A percentile compares a stretch with the other conserved stretches of the same genome.
These are phyloP conservation scores for Salmo trutta DNA, from an alignment of 2,797 vertebrate species.

Conservation along the genomic window DNA sequence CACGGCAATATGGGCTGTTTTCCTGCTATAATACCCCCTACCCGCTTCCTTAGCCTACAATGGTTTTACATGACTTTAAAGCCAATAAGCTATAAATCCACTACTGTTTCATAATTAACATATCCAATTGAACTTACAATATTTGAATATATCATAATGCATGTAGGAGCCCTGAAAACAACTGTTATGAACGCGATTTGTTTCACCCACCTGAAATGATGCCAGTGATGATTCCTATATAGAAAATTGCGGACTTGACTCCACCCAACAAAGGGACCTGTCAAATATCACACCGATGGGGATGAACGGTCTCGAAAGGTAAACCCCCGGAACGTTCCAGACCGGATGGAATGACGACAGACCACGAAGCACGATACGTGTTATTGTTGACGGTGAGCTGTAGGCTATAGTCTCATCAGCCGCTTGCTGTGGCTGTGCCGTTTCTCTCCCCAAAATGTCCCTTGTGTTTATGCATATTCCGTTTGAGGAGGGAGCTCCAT, in stretches of 20 bases:
- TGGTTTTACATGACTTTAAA: too few relatives aligned
- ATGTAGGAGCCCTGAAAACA: neutral
- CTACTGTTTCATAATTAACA: neutral
- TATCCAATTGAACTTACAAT: neutral
- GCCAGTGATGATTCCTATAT: constrained; percentile 64
- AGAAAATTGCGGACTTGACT: constrained; percentile 72
- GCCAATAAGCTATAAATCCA: too few relatives aligned
- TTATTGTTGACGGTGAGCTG: constrained; percentile 35
- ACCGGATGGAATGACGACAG: constrained; percentile 38
- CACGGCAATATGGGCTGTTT: too few relatives aligned
- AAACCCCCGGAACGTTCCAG: constrained; percentile 66
- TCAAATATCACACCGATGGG: constrained; percentile 55
- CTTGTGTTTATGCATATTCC: constrained; percentile 52
- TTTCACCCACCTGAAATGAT: constrained; percentile 72
- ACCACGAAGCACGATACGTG: neutral
- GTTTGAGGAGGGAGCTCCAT: constrained; percentile 48
- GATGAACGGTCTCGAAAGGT: constrained; percentile 44
- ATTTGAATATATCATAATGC: neutral
- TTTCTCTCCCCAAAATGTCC: constrained; percentile 37
- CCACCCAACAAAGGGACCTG: constrained; percentile 72
- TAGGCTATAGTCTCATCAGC: constrained; percentile 33
- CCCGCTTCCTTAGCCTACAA: too few relatives aligned
- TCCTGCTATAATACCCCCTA: too few relatives aligned
- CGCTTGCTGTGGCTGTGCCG: constrained; percentile 33
- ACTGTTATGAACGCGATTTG: neutral